These are phyloP conservation scores for Clarias batrachus DNA, from an alignment of 2,113 vertebrate genomes.

Conservation along the genomic window DNA sequence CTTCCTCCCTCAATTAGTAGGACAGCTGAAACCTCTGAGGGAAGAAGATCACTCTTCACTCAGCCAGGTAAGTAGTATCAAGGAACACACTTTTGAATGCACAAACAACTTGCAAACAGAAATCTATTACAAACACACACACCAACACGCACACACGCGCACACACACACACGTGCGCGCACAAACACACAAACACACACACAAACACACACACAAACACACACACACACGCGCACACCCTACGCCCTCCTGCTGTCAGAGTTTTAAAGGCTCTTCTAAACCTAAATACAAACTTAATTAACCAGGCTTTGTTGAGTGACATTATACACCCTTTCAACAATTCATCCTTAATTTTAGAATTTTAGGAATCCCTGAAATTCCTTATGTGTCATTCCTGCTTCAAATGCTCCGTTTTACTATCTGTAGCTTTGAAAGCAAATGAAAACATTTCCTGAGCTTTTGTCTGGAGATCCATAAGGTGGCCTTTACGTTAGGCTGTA, in stretches of 20 bases:
- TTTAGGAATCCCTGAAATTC: no score
- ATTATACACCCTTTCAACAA: not conserved
- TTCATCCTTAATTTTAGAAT: no score
- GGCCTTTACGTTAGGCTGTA: not conserved
- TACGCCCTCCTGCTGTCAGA: not conserved
- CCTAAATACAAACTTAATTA: not conserved
- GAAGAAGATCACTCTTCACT: conserved; percentile 24
- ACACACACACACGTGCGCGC: no score
- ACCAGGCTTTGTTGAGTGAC: not conserved
- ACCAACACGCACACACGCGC: not conserved
- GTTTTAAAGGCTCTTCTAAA: not conserved
- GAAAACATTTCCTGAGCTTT: no score
- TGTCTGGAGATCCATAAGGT: no score
- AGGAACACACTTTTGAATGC: not conserved
- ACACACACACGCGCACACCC: not conserved
- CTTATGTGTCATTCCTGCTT: no score
- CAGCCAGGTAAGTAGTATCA: conserved; percentile 4
- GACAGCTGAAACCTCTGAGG: conserved; percentile 35
- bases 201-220: no score
- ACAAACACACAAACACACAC: not conserved
- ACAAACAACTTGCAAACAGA: not conserved
- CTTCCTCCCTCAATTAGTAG: conserved; percentile 43
- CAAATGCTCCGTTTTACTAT: no score
- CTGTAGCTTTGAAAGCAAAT: no score
- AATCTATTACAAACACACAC: not conserved